Base-by-base conservation (phyloP, 1,140 invertebrate genomes). In the Zaprionus gabonicus region DNA sequence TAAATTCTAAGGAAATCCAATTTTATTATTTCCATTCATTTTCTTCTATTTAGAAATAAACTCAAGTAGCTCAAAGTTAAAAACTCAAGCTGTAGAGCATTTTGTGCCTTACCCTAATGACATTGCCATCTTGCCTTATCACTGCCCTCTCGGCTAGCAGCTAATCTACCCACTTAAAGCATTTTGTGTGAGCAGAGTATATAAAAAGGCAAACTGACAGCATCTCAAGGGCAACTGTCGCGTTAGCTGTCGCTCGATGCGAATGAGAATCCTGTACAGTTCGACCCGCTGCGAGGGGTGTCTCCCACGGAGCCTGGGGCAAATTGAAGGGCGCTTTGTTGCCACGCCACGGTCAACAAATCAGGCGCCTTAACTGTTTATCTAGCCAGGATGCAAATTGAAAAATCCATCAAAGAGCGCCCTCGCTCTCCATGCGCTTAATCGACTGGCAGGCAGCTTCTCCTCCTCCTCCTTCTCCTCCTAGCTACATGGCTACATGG, bases 121-220 rank as follows among this genome's bases (percentile, higher is more conserved):
- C 27, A 5, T 27, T 27, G 27, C 27, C 27, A 5, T 4, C 38
- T 41, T 41, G 12, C 4, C 4, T 15, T 15, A 13, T 0, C 38
- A 5, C 1, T 41, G 38, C 15, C 0, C 3, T 41, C 38, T n/a
- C 38, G 38, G 6, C 28, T 58, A 17, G 46, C 17, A 56, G 76
- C 79, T 85, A 85, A 85, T 86, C 80, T 82, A 86, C 82, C 82
- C 82, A 76, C 80, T 82, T 82, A 46, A 69, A 77, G 71, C 79
- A 71, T 67, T 82, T 82, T 86, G 82, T 78, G 78, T 59, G 31
- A 23, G 13, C 46, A 31, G 58, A 27, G 28, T 17, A 10, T 36
- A 17, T 23, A 49, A 57, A 67, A 63, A 68, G 67, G 65, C 66
- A 41, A 69, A 56, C 63, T 71, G 66, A 85, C 70, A 38, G 63